Evolutionary conservation across 2,888 invertebrate genomes (phyloP).

Genomic region (Apeira syringaria): DNA sequence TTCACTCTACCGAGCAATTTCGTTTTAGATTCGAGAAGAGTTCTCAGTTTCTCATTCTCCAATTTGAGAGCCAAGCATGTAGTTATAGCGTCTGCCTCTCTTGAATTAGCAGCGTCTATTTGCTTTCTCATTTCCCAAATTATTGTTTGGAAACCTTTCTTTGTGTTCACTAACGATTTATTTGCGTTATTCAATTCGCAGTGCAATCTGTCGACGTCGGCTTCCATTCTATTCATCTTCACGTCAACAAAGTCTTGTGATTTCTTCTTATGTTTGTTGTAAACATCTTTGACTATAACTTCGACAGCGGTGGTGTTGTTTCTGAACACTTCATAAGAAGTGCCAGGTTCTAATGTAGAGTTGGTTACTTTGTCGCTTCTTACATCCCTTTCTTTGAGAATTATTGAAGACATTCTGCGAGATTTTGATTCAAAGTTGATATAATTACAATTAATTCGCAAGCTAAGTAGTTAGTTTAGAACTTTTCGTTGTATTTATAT

Average conservation of each 20-base stretch:
- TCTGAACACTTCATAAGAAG: slow-evolving; percentile 59
- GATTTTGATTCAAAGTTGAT: background rate
- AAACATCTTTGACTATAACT: slow-evolving; percentile 62
- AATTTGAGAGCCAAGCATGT: slow-evolving; percentile 52
- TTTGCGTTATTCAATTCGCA: slow-evolving; percentile 47
- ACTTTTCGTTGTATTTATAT: too few species aligned
- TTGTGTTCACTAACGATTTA: slow-evolving; percentile 40
- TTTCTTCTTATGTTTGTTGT: slow-evolving; percentile 37
- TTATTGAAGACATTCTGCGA: slow-evolving; percentile 33
- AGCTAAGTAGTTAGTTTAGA: background rate
- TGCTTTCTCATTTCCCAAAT: slow-evolving; percentile 58
- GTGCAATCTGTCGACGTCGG: slow-evolving; percentile 48
- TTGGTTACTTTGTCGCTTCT: slow-evolving; percentile 11
- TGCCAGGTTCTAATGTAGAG: slow-evolving; percentile 32
- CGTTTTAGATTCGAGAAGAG: slow-evolving; percentile 54
- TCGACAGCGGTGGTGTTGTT: slow-evolving; percentile 68
- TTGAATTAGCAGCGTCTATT: slow-evolving; percentile 46
- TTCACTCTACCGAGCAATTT: slow-evolving; percentile 53
- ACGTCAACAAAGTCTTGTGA: slow-evolving; percentile 22
- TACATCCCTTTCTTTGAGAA: slow-evolving; percentile 15
- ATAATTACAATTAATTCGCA: too few species aligned
- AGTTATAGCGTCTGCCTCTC: slow-evolving; percentile 51
- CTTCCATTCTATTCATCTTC: slow-evolving; percentile 34
- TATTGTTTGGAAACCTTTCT: slow-evolving; percentile 46
- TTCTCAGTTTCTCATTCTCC: slow-evolving; percentile 65